Percentiles rank a stretch among this genome's conserved stretches.
phyloP scores from a whole-genome alignment of 2,888 invertebrate genomes.

The Protonemura montana region DNA sequence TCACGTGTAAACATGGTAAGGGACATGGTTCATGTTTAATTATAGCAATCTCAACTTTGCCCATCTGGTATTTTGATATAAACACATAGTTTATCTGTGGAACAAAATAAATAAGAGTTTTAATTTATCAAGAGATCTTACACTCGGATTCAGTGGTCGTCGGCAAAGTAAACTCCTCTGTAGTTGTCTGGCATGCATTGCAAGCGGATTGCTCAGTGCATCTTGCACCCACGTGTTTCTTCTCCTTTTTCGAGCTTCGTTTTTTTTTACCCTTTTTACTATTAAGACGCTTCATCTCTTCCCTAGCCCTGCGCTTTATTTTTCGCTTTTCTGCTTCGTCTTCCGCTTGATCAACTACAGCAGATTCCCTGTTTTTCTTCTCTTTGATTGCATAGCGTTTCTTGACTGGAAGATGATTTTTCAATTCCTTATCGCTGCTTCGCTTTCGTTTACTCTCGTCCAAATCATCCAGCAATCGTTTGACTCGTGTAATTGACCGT shows the following conservation, averaged over 20 bases:
- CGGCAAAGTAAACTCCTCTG: background rate
- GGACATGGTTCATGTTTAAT: background rate
- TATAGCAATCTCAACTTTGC: background rate
- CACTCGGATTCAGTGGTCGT: background rate
- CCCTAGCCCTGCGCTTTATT: background rate
- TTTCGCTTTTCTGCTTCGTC: background rate
- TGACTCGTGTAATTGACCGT: background rate
- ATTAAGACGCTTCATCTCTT: background rate
- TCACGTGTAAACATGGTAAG: background rate
- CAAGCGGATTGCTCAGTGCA: background rate
- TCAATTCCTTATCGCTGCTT: background rate
- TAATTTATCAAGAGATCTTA: background rate
- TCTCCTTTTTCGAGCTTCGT: background rate
- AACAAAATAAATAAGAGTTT: background rate
- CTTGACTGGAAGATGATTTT: background rate
- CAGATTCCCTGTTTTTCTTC: background rate
- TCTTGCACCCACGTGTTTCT: background rate
- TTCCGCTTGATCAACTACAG: background rate
- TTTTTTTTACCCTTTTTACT: background rate
- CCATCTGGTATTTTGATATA: background rate
- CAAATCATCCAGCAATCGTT: background rate
- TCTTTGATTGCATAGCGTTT: background rate
- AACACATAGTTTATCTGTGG: background rate
- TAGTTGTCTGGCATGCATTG: background rate
- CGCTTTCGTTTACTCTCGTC: background rate